Conservation (phyloP, 2,888 invertebrate species). For the Cetonia aurata region DNA sequence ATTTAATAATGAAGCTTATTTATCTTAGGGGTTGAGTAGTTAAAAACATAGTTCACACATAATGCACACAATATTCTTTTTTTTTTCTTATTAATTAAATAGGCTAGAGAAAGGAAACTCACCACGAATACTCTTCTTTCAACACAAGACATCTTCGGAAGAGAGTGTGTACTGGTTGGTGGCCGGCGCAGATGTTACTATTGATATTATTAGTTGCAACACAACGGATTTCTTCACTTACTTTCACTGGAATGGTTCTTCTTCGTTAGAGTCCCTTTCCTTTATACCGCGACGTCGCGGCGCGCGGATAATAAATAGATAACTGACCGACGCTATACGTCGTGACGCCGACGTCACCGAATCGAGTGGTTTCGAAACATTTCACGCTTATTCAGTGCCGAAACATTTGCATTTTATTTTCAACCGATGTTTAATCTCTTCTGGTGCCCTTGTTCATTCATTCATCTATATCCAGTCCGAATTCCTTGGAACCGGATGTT, state of each 20-base stretch:
- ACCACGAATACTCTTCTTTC: slow-evolving; percentile 42
- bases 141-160: slow-evolving; percentile 41
- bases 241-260: slow-evolving; percentile 28
- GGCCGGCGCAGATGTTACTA: not conserved
- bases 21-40: too few relatives aligned
- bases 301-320: slow-evolving; percentile 57
- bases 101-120: slow-evolving; percentile 9
- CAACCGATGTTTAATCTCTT: slow-evolving; percentile 30
- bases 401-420: slow-evolving; percentile 36
- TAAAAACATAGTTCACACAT: too few relatives aligned
- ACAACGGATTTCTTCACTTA: slow-evolving; percentile 11
- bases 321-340: slow-evolving; percentile 58
- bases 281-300: slow-evolving; percentile 38
- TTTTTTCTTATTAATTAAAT: not conserved
- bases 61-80: not conserved
- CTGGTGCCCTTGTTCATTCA: slow-evolving; percentile 32
- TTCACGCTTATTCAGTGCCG: slow-evolving; percentile 45
- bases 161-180: not conserved
- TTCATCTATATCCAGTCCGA: slow-evolving; percentile 34
- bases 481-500: slow-evolving; percentile 34
- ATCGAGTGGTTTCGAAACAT: slow-evolving; percentile 22
- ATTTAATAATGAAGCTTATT: too few relatives aligned
- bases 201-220: slow-evolving; percentile 10
- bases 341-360: slow-evolving; percentile 48
- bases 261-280: slow-evolving; percentile 8